phyloP scores from a whole-genome alignment of 1,140 invertebrate species.

The Caenorhabditis tropicalis region DNA sequence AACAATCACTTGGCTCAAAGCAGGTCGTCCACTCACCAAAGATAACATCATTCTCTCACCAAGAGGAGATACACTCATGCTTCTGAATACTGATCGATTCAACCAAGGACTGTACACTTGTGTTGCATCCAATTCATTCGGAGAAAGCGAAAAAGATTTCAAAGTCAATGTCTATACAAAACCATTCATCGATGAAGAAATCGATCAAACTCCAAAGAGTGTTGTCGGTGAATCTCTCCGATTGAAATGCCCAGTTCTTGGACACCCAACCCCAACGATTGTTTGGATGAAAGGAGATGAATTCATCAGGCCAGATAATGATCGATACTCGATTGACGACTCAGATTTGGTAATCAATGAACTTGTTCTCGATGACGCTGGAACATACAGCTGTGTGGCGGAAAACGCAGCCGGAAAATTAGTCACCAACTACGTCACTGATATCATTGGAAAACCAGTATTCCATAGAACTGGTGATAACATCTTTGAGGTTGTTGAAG shows the following conservation, averaged over 20 bases:
- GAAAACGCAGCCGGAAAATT: constrained; percentile 75
- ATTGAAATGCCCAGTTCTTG: constrained; percentile 74
- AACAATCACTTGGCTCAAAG: constrained; percentile 63
- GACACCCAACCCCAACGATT: constrained; percentile 73
- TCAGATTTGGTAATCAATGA: constrained; percentile 44
- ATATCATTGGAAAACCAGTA: constrained; percentile 74
- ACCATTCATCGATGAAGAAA: constrained; percentile 65
- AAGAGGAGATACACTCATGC: constrained; percentile 71
- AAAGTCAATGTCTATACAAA: constrained; percentile 60
- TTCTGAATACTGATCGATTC: constrained; percentile 72
- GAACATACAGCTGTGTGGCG: constrained; percentile 75
- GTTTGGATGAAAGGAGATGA: constrained; percentile 52
- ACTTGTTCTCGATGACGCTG: constrained; percentile 71
- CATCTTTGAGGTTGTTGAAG: constrained; percentile 67
- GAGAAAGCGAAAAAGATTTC: constrained; percentile 58
- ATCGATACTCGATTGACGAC: constrained; percentile 2
- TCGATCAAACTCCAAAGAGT: constrained; percentile 69
- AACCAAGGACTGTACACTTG: constrained; percentile 75
- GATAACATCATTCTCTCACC: constrained; percentile 71
- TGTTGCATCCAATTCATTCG: constrained; percentile 73
- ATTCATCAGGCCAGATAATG: background rate
- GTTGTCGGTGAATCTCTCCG: constrained; percentile 70
- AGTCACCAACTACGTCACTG: constrained; percentile 73
- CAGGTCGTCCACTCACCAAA: constrained; percentile 63
- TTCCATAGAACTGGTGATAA: constrained; percentile 67